phyloP scores from a whole-genome alignment of 2,888 invertebrate genomes.

The Melanostoma mellinum region DNA sequence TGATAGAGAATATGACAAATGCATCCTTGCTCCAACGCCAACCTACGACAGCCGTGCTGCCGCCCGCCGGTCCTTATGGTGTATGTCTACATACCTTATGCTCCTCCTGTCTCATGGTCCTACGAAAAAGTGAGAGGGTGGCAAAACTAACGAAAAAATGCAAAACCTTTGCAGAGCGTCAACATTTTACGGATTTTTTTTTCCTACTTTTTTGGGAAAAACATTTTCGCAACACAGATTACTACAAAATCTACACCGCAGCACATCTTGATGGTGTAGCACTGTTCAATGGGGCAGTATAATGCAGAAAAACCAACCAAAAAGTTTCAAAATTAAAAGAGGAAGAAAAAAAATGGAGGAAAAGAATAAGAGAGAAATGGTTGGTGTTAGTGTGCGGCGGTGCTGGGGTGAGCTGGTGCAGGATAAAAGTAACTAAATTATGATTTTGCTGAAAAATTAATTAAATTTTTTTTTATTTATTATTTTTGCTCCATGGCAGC shows the following conservation, averaged over 20 bases:
- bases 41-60: conserved; percentile 28
- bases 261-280: conserved; percentile 35
- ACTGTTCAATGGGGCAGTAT: conserved; percentile 40
- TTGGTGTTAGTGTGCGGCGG: neutral
- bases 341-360: neutral
- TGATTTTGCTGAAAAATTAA: conserved; percentile 70
- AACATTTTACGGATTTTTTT: conserved; percentile 43
- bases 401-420: neutral
- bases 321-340: conserved; percentile 21
- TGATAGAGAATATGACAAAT: conserved; percentile 62
- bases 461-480: conserved; percentile 55
- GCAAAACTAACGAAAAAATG: conserved; percentile 40
- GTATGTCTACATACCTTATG: conserved; percentile 60
- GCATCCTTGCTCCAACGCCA: conserved; percentile 21
- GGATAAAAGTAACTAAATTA: conserved; percentile 62
- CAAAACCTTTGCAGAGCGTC: conserved; percentile 56
- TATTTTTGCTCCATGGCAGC: conserved; percentile 31
- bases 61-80: conserved; percentile 53
- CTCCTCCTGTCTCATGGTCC: conserved; percentile 33
- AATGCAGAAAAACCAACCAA: conserved; percentile 29
- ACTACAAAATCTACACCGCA: conserved; percentile 64
- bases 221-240: conserved; percentile 61
- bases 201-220: conserved; percentile 1
- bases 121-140: neutral
- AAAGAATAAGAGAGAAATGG: neutral